Conservation (phyloP, 2,113 vertebrate species). For the Cyanistes caeruleus region DNA sequence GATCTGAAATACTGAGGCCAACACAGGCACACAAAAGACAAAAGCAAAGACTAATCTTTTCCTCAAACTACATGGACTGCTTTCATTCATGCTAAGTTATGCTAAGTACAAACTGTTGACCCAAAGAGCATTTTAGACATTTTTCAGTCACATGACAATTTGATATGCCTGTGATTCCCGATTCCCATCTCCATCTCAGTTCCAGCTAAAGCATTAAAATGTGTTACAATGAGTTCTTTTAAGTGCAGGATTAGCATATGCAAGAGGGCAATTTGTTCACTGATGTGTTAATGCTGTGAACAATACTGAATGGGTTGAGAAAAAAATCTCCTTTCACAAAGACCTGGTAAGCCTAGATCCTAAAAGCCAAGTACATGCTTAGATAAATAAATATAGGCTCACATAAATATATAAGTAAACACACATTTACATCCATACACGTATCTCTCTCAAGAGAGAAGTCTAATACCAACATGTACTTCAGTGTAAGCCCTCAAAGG, state of each 20-base stretch:
- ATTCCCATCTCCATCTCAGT: constrained; percentile 70
- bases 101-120: constrained; percentile 75
- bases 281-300: constrained; percentile 80
- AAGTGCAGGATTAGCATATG: constrained; percentile 82
- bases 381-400: constrained; percentile 17
- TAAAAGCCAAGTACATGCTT: constrained; percentile 44
- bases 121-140: constrained; percentile 78
- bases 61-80: constrained; percentile 58
- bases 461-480: not conserved
- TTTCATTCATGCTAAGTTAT: constrained; percentile 61
- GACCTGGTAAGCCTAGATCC: constrained; percentile 46
- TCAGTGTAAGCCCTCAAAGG: not conserved
- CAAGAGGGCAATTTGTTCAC: constrained; percentile 84
- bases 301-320: constrained; percentile 72
- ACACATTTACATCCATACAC: fast-evolving
- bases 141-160: constrained; percentile 77
- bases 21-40: constrained; percentile 39
- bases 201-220: constrained; percentile 74
- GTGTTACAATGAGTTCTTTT: constrained; percentile 82
- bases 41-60: constrained; percentile 67
- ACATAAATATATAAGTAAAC: not conserved
- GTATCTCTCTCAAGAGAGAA: not conserved
- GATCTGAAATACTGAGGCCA: constrained; percentile 52
- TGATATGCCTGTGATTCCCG: constrained; percentile 64
- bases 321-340: constrained; percentile 68